Conservation (phyloP, 2,888 invertebrate species). For the Panorpa germanica region DNA sequence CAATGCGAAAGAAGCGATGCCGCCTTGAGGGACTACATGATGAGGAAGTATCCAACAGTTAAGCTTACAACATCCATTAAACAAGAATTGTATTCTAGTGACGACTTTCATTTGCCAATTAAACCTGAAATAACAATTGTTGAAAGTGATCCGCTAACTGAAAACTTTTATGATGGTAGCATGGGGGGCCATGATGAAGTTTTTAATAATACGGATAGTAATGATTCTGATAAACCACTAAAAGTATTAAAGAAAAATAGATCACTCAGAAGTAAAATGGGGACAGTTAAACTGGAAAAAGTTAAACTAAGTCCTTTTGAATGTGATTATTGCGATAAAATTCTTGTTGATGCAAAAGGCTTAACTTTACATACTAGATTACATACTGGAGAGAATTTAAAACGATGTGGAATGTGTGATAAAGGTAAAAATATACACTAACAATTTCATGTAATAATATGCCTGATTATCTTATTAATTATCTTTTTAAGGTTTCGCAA, state of each 20-base stretch:
- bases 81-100: slow-evolving; percentile 1
- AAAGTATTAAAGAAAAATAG: too few species aligned
- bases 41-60: neutral
- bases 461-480: neutral
- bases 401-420: slow-evolving; percentile 10
- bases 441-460: neutral
- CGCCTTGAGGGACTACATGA: slow-evolving; percentile 9
- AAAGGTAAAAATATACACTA: slow-evolving; percentile 8
- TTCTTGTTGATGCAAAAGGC: slow-evolving; percentile 10
- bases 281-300: neutral
- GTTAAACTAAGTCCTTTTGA: slow-evolving; percentile 6
- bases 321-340: slow-evolving; percentile 11
- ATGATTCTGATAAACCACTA: too few species aligned
- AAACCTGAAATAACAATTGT: slow-evolving; percentile 11
- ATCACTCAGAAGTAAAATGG: too few species aligned
- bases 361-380: slow-evolving; percentile 11
- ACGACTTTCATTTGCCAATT: slow-evolving; percentile 4
- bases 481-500: slow-evolving; percentile 11
- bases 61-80: slow-evolving; percentile 5
- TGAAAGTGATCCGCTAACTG: slow-evolving; percentile 9
- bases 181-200: slow-evolving; percentile 3
- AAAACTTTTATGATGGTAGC: slow-evolving; percentile 6
- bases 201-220: neutral
- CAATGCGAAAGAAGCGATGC: slow-evolving; percentile 11
- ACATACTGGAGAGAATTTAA: slow-evolving; percentile 12